Percentiles rank a stretch among this genome's conserved stretches.
These are phyloP conservation scores for Drosophila mayri DNA, from an alignment of 1,140 invertebrate species.

Conservation along the genomic window DNA sequence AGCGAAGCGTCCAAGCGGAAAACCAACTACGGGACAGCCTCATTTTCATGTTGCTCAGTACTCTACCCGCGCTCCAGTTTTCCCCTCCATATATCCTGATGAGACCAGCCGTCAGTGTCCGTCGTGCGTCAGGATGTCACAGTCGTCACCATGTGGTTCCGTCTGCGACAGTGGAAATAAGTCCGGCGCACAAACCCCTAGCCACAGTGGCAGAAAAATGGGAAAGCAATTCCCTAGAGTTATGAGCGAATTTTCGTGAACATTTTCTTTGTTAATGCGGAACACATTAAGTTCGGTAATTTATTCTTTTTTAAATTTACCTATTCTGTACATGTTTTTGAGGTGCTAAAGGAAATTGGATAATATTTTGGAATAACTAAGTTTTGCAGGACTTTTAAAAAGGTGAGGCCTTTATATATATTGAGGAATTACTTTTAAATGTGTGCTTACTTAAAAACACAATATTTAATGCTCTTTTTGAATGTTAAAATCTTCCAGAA, in stretches of 20 bases:
- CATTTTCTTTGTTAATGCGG: constrained; percentile 12
- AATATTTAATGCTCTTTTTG: no score
- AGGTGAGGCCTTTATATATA: neutral
- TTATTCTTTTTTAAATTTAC: neutral
- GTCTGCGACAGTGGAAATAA: constrained; percentile 75
- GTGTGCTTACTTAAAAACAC: no score
- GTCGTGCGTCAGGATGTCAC: constrained; percentile 73
- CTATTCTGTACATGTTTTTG: neutral
- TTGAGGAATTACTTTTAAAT: no score
- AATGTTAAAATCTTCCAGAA: no score
- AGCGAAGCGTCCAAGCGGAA: constrained; percentile 81
- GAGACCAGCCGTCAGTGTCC: constrained; percentile 62
- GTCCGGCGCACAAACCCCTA: constrained; percentile 4
- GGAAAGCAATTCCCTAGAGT: constrained; percentile 10
- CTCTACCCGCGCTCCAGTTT: constrained; percentile 3
- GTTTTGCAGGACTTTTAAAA: neutral
- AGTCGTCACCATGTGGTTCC: constrained; percentile 80
- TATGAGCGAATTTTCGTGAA: neutral
- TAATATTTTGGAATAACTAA: neutral
- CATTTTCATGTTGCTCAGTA: constrained; percentile 69
- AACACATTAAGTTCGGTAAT: constrained; percentile 7
- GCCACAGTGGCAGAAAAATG: constrained; percentile 49
- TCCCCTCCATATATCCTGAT: constrained; percentile 42
- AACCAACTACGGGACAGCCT: constrained; percentile 81
- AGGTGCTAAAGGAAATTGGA: neutral